Base-by-base conservation (phyloP, 2,888 invertebrate species). In the Gymnocheta viridis region DNA sequence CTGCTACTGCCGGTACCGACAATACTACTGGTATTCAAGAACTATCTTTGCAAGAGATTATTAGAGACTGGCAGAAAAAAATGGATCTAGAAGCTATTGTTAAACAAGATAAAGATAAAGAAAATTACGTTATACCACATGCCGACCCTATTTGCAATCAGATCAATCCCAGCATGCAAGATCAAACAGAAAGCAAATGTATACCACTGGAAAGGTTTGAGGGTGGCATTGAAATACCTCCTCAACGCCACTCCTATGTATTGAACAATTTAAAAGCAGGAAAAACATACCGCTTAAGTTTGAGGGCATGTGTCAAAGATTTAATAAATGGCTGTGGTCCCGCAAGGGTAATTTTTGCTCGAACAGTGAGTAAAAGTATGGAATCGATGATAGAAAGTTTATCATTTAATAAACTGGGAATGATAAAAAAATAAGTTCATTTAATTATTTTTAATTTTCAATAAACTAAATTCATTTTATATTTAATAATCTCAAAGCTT, bases 261-360 rank as follows among this genome's bases (percentile, higher is more conserved):
- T 27, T 91, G 6, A 72, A 77, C 0, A 41, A 87, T 5, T 77
- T 91, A 7, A 10, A 86, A 1, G 86, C 88, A 1, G 73, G 86
- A 17, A 76, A 82, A 35, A 85, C 79, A 2, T 91, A 91, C 85
- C 87, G 87, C 9, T 85, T 91, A 7, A 86, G 87, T n/a, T 76
- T 91, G 0, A 87, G 89, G 0, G 91, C 91, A 2, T 91, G 91
- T 82, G 89, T 88, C 0, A 82, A 85, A 0, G 86, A 78, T 2
- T 70, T 91, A 35, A 10, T 82, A 29, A 90, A 90, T 70, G 89
- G 88, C 0, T 91, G 91, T 51, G 91, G 91, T n/a, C 85, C 82
- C 0, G 90, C 89, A 1, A 84, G 72, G n/a, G 64, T 66, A 1
- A 80, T 88, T 47, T 60, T 69, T n/a, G 85, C 87, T 0, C 86